Conservation (phyloP, 2,888 invertebrate genomes). For the Caenorhabditis afra region DNA sequence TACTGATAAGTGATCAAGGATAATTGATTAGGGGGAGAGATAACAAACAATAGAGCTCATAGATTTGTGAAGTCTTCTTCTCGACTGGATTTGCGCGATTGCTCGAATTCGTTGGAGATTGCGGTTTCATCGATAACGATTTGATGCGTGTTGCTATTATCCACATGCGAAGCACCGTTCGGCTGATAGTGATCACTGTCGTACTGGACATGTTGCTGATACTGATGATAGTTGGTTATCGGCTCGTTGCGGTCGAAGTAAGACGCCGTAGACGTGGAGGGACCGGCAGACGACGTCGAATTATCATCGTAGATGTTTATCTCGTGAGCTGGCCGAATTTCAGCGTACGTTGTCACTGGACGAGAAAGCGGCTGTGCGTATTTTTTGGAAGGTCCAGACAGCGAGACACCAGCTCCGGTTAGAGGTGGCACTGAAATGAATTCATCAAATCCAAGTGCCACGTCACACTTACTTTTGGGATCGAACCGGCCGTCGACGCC, state of each 20-base stretch:
- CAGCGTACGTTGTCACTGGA: constrained; percentile 14
- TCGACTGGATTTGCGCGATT: no score
- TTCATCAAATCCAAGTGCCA: neutral
- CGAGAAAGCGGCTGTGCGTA: neutral
- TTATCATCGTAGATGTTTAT: neutral
- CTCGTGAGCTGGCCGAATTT: constrained; percentile 20
- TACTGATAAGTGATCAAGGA: no score
- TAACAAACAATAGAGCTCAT: no score
- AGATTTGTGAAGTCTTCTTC: no score
- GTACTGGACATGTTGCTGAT: constrained; percentile 17
- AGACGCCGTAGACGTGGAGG: neutral
- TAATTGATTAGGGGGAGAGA: no score
- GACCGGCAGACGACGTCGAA: neutral
- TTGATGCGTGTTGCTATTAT: no score
- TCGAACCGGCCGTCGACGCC: constrained; percentile 31
- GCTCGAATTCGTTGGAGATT: neutral
- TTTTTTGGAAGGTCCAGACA: neutral
- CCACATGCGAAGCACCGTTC: no score
- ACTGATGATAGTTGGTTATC: constrained; percentile 7
- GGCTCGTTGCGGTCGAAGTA: neutral
- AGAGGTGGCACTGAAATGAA: neutral
- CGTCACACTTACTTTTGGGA: constrained; percentile 1
- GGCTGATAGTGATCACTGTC: no score
- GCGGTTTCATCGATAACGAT: no score
- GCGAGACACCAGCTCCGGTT: neutral